These are phyloP conservation scores for Aphodius granarius DNA, from an alignment of 2,888 invertebrate genomes.

Conservation along the genomic window DNA sequence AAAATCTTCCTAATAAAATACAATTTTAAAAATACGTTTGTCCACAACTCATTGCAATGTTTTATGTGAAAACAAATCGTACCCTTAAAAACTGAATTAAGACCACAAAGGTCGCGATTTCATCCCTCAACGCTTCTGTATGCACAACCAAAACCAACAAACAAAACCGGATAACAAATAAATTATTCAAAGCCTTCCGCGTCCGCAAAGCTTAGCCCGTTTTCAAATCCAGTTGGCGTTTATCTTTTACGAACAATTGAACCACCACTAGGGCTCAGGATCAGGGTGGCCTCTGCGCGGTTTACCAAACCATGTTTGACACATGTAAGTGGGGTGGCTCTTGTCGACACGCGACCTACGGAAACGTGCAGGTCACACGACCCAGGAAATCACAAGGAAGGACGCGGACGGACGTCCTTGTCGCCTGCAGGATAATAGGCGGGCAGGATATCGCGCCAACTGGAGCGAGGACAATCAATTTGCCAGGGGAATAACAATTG, in stretches of 20 bases:
- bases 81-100: conserved; percentile 47
- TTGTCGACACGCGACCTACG: not conserved
- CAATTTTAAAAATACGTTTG: no score
- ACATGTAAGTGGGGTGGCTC: conserved; percentile 48
- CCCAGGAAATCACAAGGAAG: not conserved
- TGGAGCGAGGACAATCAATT: not conserved
- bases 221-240: conserved; percentile 47
- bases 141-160: conserved; percentile 34
- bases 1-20: no score
- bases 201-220: conserved; percentile 38
- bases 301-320: conserved; percentile 49
- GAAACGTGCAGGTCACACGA: not conserved
- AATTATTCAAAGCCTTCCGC: conserved; percentile 47
- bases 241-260: conserved; percentile 53
- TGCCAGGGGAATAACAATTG: not conserved
- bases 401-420: not conserved
- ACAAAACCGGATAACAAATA: conserved; percentile 42
- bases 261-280: conserved; percentile 20
- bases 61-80: no score
- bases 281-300: conserved; percentile 29
- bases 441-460: not conserved
- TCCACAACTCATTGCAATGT: no score
- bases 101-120: conserved; percentile 32
- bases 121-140: not conserved
- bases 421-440: not conserved